These are phyloP conservation scores for Bucco capensis DNA, from an alignment of 2,113 vertebrate species.

Conservation along the genomic window DNA sequence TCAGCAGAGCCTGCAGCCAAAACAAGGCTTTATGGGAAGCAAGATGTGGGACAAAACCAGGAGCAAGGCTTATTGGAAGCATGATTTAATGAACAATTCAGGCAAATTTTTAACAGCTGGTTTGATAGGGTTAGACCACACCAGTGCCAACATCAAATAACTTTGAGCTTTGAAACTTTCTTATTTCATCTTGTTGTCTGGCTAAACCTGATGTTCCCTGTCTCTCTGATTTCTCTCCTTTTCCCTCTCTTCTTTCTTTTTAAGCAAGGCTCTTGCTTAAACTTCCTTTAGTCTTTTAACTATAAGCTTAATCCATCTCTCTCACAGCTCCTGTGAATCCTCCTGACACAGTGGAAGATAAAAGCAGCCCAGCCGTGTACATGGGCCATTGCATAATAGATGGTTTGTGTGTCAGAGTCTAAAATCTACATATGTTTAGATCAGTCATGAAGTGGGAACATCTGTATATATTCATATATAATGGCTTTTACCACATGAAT, in stretches of 20 bases:
- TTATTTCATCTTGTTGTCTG: slow-evolving; percentile 1
- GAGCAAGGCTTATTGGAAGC: background rate
- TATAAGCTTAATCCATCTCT: slow-evolving; percentile 15
- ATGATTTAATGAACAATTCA: background rate
- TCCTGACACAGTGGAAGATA: background rate
- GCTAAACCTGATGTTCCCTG: background rate
- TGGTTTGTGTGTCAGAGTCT: slow-evolving; percentile 27
- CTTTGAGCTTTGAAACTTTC: slow-evolving; percentile 4
- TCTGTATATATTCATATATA: slow-evolving; percentile 47
- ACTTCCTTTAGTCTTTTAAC: slow-evolving; percentile 12
- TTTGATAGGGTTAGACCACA: background rate
- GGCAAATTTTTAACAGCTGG: background rate
- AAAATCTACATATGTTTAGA: slow-evolving; percentile 50
- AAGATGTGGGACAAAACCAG: background rate
- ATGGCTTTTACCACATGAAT: slow-evolving; percentile 42
- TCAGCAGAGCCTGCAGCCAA: background rate
- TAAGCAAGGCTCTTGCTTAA: background rate
- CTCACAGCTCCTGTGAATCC: background rate
- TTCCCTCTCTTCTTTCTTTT: background rate
- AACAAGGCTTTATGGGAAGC: background rate
- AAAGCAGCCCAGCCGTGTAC: background rate
- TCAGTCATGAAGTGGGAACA: slow-evolving; percentile 44
- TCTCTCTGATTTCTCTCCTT: background rate
- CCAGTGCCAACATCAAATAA: background rate
- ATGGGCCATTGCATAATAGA: slow-evolving; percentile 12